phyloP scores from a whole-genome alignment of 2,113 vertebrate species.

The Ammodytes marinus region DNA sequence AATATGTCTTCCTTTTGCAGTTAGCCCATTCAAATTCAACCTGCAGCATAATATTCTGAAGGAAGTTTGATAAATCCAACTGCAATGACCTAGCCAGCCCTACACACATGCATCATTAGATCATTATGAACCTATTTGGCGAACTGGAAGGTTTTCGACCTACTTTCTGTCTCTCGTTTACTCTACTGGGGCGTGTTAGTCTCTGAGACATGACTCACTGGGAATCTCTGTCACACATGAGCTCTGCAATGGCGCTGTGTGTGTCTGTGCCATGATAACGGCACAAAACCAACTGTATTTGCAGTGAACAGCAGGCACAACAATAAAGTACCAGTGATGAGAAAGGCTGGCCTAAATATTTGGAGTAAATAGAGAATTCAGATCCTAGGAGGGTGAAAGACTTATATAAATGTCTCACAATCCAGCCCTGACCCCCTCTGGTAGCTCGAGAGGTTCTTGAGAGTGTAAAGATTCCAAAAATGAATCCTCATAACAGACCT shows the following conservation, averaged over 20 bases:
- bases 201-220: constrained; percentile 45
- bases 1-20: not conserved
- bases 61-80: not conserved
- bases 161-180: constrained; percentile 33
- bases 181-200: constrained; percentile 44
- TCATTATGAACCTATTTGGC: not conserved
- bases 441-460: not conserved
- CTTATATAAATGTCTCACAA: not conserved
- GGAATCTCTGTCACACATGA: constrained; percentile 46
- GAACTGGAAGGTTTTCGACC: constrained; percentile 8
- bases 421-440: not conserved
- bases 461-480: not conserved
- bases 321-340: not conserved
- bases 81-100: not conserved
- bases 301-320: constrained; percentile 8
- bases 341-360: not conserved
- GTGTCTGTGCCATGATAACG: constrained; percentile 18
- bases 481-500: not conserved
- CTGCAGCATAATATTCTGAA: not conserved
- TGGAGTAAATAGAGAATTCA: not conserved
- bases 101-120: not conserved
- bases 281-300: not conserved
- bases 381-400: not conserved
- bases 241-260: constrained; percentile 24
- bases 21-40: not conserved